Conservation (phyloP, 2,888 invertebrate species). For the Amphiduros pacificus region DNA sequence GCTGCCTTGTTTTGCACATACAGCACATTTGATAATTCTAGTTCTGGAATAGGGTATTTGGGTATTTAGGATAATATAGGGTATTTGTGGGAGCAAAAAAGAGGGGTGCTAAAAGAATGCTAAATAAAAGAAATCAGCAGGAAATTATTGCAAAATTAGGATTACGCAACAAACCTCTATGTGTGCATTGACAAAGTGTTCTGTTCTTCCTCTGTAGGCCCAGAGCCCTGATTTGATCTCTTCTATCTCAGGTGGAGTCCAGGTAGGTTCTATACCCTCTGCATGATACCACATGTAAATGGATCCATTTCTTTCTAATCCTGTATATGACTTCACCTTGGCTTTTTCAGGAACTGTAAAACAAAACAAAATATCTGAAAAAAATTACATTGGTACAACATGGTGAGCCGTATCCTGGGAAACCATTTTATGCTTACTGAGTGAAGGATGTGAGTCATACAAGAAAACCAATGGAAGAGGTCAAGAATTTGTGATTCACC, state of each 20-base stretch:
- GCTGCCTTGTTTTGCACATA: too few relatives aligned
- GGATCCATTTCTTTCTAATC: slow-evolving; percentile 72
- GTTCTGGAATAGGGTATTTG: too few relatives aligned
- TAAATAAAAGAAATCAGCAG: too few relatives aligned
- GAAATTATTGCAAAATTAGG: too few relatives aligned
- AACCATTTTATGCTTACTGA: too few relatives aligned
- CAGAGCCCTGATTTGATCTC: slow-evolving; percentile 66
- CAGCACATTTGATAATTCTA: too few relatives aligned
- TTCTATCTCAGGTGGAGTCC: slow-evolving; percentile 68
- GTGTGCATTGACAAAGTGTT: slow-evolving; percentile 76
- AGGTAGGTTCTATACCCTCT: slow-evolving; percentile 71
- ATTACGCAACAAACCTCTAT: slow-evolving; percentile 69
- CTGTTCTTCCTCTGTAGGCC: slow-evolving; percentile 76
- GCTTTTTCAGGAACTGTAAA: slow-evolving; percentile 71
- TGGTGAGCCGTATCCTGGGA: too few relatives aligned
- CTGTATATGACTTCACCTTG: slow-evolving; percentile 71
- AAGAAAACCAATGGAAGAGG: too few relatives aligned
- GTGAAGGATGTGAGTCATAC: too few relatives aligned
- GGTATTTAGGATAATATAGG: too few relatives aligned
- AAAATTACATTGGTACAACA: not conserved
- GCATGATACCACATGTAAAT: slow-evolving; percentile 84
- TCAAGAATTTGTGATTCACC: too few relatives aligned
- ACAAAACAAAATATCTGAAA: slow-evolving; percentile 3
- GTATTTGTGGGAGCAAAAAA: not conserved
- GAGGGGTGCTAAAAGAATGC: not conserved